Conservation (phyloP, 1,140 invertebrate genomes). For the Drosophila quadrilineata region DNA sequence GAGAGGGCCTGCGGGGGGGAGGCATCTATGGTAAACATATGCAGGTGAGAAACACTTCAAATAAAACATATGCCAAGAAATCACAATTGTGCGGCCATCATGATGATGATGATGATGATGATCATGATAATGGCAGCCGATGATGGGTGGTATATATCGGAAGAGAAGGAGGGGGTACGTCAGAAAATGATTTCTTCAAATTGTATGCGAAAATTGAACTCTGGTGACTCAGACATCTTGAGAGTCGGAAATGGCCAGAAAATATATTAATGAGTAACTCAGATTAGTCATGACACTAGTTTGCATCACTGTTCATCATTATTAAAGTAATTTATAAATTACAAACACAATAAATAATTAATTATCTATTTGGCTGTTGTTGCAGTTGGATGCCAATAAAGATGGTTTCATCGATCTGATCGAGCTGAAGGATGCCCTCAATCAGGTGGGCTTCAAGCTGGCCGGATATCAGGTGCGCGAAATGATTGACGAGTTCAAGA, state of each 20-base stretch:
- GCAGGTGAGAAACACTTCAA: not conserved
- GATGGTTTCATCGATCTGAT: conserved; percentile 94
- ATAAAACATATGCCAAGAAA: conserved; percentile 5
- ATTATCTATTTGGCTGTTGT: conserved; percentile 86
- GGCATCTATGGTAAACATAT: no score
- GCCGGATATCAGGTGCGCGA: conserved; percentile 94
- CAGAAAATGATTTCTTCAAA: not conserved
- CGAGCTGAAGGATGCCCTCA: conserved; percentile 94
- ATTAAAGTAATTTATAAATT: no score
- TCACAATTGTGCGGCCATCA: not conserved
- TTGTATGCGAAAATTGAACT: conserved; percentile 1
- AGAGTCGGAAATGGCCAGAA: no score
- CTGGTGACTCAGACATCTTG: no score
- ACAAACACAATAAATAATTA: not conserved
- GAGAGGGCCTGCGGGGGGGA: no score
- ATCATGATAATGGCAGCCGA: no score
- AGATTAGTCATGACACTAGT: conserved; percentile 41
- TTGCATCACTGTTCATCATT: no score
- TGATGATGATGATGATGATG: no score
- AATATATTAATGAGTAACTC: conserved; percentile 6
- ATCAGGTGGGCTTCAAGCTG: conserved; percentile 94
- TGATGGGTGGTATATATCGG: not conserved
- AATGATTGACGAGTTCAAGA: conserved; percentile 93
- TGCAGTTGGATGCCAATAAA: conserved; percentile 94
- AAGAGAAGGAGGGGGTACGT: not conserved